Evolutionary conservation across 1,140 invertebrate genomes (phyloP).

Genomic region (Euborellia annulipes): DNA sequence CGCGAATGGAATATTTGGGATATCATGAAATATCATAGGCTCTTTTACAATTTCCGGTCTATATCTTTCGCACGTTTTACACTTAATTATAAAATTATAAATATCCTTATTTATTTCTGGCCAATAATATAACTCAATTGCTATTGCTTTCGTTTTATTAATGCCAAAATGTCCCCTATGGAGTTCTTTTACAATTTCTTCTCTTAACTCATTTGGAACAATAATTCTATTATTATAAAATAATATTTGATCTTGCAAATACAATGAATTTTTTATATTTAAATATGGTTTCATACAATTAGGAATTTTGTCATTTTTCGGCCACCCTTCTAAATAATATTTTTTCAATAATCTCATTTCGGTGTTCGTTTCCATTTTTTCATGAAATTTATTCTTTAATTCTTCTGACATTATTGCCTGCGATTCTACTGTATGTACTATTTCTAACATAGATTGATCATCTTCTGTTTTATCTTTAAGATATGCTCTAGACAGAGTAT

Average conservation of each 20-base stretch:
- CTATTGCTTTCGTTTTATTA: constrained; percentile 13
- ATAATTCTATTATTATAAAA: constrained; percentile 15
- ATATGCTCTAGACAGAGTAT: constrained; percentile 25
- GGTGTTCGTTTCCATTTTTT: no score
- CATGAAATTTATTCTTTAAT: no score
- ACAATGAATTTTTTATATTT: constrained; percentile 12
- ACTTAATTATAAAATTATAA: not conserved
- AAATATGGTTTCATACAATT: not conserved
- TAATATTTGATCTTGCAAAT: constrained; percentile 15
- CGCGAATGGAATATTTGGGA: constrained; percentile 14
- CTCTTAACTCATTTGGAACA: constrained; percentile 19
- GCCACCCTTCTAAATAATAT: not conserved
- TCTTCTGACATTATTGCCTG: no score
- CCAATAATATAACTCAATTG: constrained; percentile 15
- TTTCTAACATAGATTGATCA: not conserved
- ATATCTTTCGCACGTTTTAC: constrained; percentile 10
- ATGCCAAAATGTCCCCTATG: constrained; percentile 24
- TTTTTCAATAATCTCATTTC: not conserved
- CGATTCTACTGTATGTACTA: constrained; percentile 2
- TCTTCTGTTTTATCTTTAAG: constrained; percentile 6
- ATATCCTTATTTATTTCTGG: constrained; percentile 7
- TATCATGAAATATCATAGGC: constrained; percentile 13
- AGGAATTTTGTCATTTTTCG: not conserved
- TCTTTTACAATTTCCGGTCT: constrained; percentile 12
- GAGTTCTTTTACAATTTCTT: constrained; percentile 18